Evolutionary conservation across 1,140 invertebrate species (phyloP).

Genomic region (Ceratosolen fusciceps): DNA sequence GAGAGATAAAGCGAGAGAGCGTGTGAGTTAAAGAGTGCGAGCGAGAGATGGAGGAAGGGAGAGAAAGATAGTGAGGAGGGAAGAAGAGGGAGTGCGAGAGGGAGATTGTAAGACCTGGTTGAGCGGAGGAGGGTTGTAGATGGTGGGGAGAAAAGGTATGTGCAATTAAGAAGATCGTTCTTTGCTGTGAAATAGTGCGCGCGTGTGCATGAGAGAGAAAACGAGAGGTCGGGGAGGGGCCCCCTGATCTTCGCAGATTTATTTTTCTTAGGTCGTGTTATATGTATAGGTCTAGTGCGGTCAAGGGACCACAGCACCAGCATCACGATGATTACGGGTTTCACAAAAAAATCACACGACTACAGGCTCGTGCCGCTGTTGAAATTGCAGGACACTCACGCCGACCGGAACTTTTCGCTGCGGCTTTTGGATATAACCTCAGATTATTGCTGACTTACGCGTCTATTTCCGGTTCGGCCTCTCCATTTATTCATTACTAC

Average conservation of each 20-base stretch:
- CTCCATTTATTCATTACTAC: no score
- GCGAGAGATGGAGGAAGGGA: no score
- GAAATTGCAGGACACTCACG: not conserved
- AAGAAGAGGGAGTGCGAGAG: not conserved
- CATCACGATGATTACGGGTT: constrained; percentile 15
- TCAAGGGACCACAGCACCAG: not conserved
- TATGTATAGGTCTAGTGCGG: not conserved
- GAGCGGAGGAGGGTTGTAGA: constrained; percentile 21
- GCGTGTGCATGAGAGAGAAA: no score
- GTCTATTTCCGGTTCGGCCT: no score
- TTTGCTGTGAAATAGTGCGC: not conserved
- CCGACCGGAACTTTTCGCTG: not conserved
- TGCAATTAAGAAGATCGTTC: constrained; percentile 29
- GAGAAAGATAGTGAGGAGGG: not conserved
- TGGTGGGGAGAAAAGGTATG: constrained; percentile 3
- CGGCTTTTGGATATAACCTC: no score
- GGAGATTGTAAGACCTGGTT: no score
- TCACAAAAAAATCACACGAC: not conserved
- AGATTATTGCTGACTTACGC: not conserved
- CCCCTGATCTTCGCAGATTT: not conserved
- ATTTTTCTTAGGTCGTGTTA: not conserved
- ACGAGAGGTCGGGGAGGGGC: no score
- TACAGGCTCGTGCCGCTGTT: not conserved
- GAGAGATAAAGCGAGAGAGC: no score
- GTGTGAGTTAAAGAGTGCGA: not conserved